phyloP scores from a whole-genome alignment of 2,888 invertebrate species.

The Homarus gammarus region DNA sequence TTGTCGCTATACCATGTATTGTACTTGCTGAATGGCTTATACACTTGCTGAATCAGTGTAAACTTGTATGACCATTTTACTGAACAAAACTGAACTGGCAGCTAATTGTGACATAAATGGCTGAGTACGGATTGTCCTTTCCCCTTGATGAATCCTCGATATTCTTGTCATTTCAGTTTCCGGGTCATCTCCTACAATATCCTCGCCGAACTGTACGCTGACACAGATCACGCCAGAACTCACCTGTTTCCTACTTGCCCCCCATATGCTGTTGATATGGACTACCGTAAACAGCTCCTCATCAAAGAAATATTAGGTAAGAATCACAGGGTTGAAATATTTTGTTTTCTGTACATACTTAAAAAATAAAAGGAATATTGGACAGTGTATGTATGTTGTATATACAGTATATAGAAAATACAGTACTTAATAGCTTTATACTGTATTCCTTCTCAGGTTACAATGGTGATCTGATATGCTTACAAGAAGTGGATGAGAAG shows the following conservation, averaged over 20 bases:
- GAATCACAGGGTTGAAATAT: not conserved
- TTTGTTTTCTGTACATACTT: not conserved
- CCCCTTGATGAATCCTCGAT: too few relatives aligned
- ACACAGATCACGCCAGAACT: conserved; percentile 87
- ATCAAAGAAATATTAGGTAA: conserved; percentile 89
- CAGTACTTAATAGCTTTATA: too few relatives aligned
- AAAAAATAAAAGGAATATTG: not conserved
- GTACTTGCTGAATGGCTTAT: too few relatives aligned
- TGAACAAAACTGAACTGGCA: too few relatives aligned
- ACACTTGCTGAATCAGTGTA: too few relatives aligned
- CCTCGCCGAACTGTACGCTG: conserved; percentile 93
- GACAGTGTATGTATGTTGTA: not conserved
- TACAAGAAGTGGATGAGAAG: conserved; percentile 92
- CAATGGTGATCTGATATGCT: conserved; percentile 91
- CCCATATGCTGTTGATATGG: conserved; percentile 87
- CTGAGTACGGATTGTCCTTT: too few relatives aligned
- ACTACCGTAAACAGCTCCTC: conserved; percentile 92
- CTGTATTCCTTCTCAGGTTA: conserved; percentile 83
- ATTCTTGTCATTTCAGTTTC: conserved; percentile 79
- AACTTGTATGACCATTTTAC: too few relatives aligned
- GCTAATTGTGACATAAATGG: too few relatives aligned
- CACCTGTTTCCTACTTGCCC: conserved; percentile 92
- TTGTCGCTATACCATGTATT: too few relatives aligned
- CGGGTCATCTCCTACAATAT: conserved; percentile 93
- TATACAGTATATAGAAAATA: not conserved